A percentile compares a stretch with the other conserved stretches of the same genome.
Conservation (phyloP, 1,140 invertebrate genomes). For the Thalassaphorura encarpata region DNA sequence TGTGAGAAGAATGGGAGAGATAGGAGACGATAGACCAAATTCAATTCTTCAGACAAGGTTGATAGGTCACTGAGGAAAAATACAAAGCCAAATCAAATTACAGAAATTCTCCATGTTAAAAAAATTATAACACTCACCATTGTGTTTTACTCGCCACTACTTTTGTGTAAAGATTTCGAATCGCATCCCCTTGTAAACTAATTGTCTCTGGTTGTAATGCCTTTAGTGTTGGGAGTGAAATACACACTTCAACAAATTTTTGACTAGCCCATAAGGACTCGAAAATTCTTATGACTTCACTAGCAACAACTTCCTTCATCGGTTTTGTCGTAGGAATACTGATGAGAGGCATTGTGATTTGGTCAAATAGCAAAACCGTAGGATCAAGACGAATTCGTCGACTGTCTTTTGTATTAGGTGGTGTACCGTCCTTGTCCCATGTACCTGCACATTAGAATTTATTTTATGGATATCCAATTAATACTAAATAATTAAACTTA, state of each 20-base stretch:
- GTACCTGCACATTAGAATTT: constrained; percentile 13
- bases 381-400: constrained; percentile 29
- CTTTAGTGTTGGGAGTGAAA: constrained; percentile 21
- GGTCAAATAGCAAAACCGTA: constrained; percentile 26
- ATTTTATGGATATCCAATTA: too few relatives aligned
- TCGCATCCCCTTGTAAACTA: constrained; percentile 12
- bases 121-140: background rate
- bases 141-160: background rate
- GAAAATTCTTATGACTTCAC: constrained; percentile 28
- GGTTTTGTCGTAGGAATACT: constrained; percentile 23
- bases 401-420: constrained; percentile 24
- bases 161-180: constrained; percentile 14
- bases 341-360: constrained; percentile 29
- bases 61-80: constrained; percentile 6
- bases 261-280: constrained; percentile 25
- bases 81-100: background rate
- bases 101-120: background rate
- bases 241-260: constrained; percentile 23
- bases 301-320: constrained; percentile 24
- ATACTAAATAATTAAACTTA: constrained; percentile 10
- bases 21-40: constrained; percentile 26
- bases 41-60: constrained; percentile 25
- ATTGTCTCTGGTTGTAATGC: constrained; percentile 9
- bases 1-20: constrained; percentile 19
- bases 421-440: constrained; percentile 30